These are phyloP conservation scores for Lasioglossum oenotherae DNA, from an alignment of 2,888 invertebrate genomes.

Conservation along the genomic window DNA sequence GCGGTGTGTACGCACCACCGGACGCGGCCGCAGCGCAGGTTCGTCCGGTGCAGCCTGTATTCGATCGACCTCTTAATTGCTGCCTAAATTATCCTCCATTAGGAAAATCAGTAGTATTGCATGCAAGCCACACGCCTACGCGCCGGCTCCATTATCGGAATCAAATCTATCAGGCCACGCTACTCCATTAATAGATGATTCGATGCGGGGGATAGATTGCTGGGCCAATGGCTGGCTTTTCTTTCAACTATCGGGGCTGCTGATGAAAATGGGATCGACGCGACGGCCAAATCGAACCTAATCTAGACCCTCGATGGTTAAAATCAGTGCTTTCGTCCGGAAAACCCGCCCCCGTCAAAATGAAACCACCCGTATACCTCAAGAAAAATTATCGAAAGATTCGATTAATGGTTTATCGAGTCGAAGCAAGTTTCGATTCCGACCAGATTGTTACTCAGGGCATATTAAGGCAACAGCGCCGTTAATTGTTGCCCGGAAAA, in stretches of 20 bases:
- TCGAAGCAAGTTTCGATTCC: not conserved
- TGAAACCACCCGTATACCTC: not conserved
- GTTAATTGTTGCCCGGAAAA: not conserved
- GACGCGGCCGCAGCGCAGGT: not conserved
- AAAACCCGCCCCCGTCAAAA: not conserved
- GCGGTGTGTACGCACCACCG: not conserved
- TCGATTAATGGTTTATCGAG: not conserved
- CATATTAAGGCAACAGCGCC: not conserved
- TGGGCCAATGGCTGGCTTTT: not conserved
- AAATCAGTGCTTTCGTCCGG: not conserved
- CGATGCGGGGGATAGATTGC: slow-evolving; percentile 32
- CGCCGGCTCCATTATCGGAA: slow-evolving; percentile 60
- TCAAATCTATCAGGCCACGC: slow-evolving; percentile 56
- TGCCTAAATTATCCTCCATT: slow-evolving; percentile 61
- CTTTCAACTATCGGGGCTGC: not conserved
- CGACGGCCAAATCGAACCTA: not conserved
- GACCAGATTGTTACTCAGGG: not conserved
- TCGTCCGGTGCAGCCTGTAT: slow-evolving; percentile 11
- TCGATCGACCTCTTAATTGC: slow-evolving; percentile 57
- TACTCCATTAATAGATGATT: slow-evolving; percentile 58
- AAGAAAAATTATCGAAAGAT: too few species aligned
- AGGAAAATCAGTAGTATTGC: slow-evolving; percentile 59
- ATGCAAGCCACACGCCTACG: slow-evolving; percentile 40
- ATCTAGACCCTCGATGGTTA: not conserved
- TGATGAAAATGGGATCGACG: slow-evolving; percentile 17